phyloP scores from a whole-genome alignment of 2,797 vertebrate genomes.

The Uromys caudimaculatus region DNA sequence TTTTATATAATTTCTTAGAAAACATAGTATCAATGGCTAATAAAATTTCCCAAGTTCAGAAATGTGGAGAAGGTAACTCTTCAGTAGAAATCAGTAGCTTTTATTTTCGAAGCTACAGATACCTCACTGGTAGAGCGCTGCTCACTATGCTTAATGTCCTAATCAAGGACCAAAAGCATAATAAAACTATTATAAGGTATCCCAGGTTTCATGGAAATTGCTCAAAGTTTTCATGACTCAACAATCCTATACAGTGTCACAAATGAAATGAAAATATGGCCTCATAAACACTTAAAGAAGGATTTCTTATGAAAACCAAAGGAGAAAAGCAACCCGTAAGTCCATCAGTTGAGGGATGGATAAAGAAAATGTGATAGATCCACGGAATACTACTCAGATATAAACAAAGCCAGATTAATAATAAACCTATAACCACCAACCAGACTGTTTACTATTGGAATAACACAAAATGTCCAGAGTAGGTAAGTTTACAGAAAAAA shows the following conservation, averaged over 20 bases:
- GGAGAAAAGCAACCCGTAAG: neutral
- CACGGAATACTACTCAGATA: neutral
- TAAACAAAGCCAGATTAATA: neutral
- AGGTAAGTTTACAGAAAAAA: neutral
- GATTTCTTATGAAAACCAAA: neutral
- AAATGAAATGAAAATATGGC: neutral
- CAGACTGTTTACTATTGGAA: neutral
- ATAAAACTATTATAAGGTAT: neutral
- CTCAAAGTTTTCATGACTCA: neutral
- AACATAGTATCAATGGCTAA: neutral
- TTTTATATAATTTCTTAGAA: neutral
- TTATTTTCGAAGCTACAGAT: neutral
- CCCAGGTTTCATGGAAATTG: neutral
- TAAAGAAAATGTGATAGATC: neutral
- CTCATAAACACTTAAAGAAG: neutral
- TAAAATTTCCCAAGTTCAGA: slow-evolving; percentile 23
- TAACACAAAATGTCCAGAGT: neutral
- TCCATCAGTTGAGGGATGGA: neutral
- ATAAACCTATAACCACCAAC: neutral
- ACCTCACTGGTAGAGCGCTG: neutral
- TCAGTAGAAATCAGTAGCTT: neutral
- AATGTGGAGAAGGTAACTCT: neutral
- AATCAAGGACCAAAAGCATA: neutral
- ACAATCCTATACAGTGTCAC: neutral
- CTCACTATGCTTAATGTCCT: neutral